phyloP scores from a whole-genome alignment of 2,888 invertebrate genomes.

The Ophion ventricosus region DNA sequence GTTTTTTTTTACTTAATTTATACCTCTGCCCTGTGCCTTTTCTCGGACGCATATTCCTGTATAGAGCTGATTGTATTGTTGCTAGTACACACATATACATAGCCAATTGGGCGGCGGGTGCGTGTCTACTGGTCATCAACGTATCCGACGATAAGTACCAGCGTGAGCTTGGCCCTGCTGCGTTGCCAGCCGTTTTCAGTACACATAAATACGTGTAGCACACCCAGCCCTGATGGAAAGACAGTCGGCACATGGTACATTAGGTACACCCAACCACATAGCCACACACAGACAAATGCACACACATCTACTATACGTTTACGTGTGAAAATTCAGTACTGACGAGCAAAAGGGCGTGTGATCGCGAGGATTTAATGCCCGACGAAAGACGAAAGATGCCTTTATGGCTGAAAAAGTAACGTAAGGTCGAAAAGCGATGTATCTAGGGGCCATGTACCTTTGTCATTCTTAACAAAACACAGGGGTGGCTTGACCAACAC shows the following conservation, averaged over 20 bases:
- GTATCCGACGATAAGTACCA: constrained; percentile 68
- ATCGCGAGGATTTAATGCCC: background rate
- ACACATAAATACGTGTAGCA: constrained; percentile 41
- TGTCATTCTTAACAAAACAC: constrained; percentile 21
- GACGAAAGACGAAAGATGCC: background rate
- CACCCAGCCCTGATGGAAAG: constrained; percentile 43
- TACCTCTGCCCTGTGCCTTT: background rate
- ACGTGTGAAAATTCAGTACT: background rate
- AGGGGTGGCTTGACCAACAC: constrained; percentile 3
- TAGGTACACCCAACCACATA: constrained; percentile 17
- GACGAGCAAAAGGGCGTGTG: background rate
- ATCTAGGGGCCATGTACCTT: background rate
- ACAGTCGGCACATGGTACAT: constrained; percentile 51
- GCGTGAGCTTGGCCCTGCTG: constrained; percentile 34
- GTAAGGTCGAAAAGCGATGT: background rate
- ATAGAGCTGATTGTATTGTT: constrained; percentile 34
- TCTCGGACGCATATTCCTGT: background rate
- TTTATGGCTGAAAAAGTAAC: background rate
- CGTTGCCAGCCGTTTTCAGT: constrained; percentile 44
- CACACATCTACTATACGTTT: background rate
- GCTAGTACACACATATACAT: constrained; percentile 15
- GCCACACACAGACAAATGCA: too few species aligned
- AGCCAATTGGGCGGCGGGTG: constrained; percentile 44
- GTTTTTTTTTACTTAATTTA: background rate
- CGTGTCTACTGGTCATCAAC: constrained; percentile 69